These are phyloP conservation scores for Hephaestus fuliginosus DNA, from an alignment of 2,797 vertebrate species.

Conservation along the genomic window DNA sequence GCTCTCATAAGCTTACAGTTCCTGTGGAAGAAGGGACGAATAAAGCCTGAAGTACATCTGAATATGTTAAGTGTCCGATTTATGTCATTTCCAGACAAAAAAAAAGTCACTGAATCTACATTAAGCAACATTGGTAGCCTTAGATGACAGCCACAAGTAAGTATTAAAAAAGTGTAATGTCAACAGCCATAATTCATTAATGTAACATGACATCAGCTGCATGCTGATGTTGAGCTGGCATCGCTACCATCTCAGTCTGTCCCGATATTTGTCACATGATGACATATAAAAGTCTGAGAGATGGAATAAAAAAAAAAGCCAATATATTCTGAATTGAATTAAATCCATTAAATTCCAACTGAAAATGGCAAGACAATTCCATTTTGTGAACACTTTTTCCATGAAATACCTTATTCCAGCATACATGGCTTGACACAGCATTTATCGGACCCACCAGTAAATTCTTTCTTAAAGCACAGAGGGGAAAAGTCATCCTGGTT, in stretches of 20 bases:
- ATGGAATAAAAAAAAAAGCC: background rate
- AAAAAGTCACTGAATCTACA: background rate
- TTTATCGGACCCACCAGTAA: conserved; percentile 39
- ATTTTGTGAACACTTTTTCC: conserved; percentile 3
- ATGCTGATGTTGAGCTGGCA: background rate
- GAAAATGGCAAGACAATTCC: background rate
- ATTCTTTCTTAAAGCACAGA: conserved; percentile 19
- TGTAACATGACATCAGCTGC: background rate
- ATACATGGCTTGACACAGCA: conserved; percentile 13
- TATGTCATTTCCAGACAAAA: conserved; percentile 10
- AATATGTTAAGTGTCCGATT: conserved; percentile 7
- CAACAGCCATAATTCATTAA: background rate
- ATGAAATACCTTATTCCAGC: background rate
- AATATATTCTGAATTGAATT: background rate
- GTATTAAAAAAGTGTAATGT: background rate
- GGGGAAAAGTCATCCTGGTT: conserved; percentile 28
- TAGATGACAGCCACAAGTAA: background rate
- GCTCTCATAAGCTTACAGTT: conserved; percentile 6
- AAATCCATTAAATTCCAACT: too few relatives aligned
- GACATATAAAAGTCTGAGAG: background rate
- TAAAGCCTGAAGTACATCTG: conserved; percentile 15
- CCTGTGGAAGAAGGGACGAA: conserved; percentile 40
- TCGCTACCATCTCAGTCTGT: background rate
- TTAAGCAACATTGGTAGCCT: background rate
- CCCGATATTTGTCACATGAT: background rate